Conservation (phyloP, 2,888 invertebrate species). For the Dynastes hyllus region DNA sequence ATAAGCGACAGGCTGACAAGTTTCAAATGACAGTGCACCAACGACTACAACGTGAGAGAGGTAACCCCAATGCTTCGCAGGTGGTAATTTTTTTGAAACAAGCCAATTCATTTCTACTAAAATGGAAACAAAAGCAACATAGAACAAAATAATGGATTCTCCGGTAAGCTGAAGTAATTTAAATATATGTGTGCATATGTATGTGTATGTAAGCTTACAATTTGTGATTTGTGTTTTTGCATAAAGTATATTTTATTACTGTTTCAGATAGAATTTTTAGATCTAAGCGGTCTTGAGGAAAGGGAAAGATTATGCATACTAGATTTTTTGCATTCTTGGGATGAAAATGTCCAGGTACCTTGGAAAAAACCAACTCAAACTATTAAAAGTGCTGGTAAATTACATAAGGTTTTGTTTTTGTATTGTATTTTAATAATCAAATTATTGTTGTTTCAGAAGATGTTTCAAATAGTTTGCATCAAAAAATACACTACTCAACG, state of each 20-base stretch:
- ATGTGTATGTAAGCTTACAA: too few relatives aligned
- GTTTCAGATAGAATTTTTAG: constrained; percentile 77
- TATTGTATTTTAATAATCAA: constrained; percentile 2
- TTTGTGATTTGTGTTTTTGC: constrained; percentile 11
- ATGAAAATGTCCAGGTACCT: constrained; percentile 69
- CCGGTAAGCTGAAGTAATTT: constrained; percentile 41
- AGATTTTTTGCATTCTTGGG: constrained; percentile 74
- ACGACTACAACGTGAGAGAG: constrained; percentile 51
- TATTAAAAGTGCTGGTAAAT: constrained; percentile 53
- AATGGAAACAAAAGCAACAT: constrained; percentile 45
- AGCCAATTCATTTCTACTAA: constrained; percentile 31
- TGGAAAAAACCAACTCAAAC: constrained; percentile 62
- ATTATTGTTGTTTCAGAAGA: not conserved
- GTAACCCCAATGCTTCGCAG: constrained; percentile 52
- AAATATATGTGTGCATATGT: not conserved
- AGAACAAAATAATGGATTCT: constrained; percentile 42
- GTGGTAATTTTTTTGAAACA: constrained; percentile 47
- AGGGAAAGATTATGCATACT: constrained; percentile 78
- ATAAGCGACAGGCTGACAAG: constrained; percentile 13
- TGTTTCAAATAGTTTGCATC: constrained; percentile 14
- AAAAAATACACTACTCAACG: constrained; percentile 8
- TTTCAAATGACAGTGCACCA: constrained; percentile 49
- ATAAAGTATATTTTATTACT: constrained; percentile 26
- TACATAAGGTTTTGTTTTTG: constrained; percentile 36
- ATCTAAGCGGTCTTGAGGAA: constrained; percentile 82